Conservation (phyloP, 2,888 invertebrate species). For the Chironomus tentans region DNA sequence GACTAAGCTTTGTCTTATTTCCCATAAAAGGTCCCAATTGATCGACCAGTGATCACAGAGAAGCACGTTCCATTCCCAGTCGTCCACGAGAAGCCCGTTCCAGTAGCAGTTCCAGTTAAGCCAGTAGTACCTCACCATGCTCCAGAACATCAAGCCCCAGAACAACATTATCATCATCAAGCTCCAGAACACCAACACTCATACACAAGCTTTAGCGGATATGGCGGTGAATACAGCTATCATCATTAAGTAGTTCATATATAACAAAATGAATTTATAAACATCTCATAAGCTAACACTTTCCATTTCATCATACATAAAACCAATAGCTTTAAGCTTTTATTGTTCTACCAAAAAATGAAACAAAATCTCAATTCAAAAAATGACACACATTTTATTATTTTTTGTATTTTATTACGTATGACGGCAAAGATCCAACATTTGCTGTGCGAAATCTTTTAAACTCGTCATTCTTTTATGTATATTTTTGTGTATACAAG, state of each 20-base stretch:
- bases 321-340: too few species aligned
- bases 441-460: too few species aligned
- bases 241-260: slow-evolving; percentile 14
- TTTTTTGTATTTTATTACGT: too few species aligned
- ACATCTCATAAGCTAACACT: too few species aligned
- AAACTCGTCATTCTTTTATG: too few species aligned
- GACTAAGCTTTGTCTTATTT: background rate
- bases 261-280: too few species aligned
- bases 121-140: slow-evolving; percentile 39
- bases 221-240: slow-evolving; percentile 25
- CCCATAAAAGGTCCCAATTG: slow-evolving; percentile 42
- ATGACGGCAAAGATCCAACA: too few species aligned
- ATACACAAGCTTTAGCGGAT: slow-evolving; percentile 30
- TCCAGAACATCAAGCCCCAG: slow-evolving; percentile 30
- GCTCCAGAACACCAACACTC: slow-evolving; percentile 25
- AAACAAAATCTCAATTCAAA: too few species aligned
- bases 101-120: slow-evolving; percentile 52
- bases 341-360: too few species aligned
- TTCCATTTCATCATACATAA: background rate
- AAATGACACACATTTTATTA: too few species aligned
- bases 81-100: slow-evolving; percentile 42
- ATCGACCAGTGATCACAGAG: slow-evolving; percentile 43
- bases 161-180: slow-evolving; percentile 38
- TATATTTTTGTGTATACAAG: too few species aligned
- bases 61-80: slow-evolving; percentile 36